phyloP scores from a whole-genome alignment of 2,113 vertebrate genomes.

The Spea multiplicata region DNA sequence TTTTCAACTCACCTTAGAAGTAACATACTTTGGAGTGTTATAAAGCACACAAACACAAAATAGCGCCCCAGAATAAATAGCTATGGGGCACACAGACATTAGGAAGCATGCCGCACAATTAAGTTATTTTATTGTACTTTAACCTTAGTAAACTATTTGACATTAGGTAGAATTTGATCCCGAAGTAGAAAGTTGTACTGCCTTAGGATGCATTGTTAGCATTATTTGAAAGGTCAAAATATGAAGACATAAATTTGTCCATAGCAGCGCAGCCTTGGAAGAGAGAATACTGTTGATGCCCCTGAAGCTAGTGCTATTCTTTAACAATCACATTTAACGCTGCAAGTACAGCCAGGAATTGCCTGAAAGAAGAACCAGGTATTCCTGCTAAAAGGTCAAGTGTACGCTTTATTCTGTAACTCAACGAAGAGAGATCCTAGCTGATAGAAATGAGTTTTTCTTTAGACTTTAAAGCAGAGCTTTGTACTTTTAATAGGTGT shows the following conservation, averaged over 20 bases:
- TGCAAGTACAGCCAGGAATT: conserved; percentile 29
- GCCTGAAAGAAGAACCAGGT: conserved; percentile 63
- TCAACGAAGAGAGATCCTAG: conserved; percentile 55
- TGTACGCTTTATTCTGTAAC: conserved; percentile 59
- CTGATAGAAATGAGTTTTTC: conserved; percentile 19
- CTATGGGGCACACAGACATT: too few relatives aligned
- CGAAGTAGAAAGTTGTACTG: neutral
- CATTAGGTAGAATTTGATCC: neutral
- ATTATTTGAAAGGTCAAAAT: conserved; percentile 11
- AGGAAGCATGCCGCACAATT: neutral
- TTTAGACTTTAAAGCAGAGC: conserved; percentile 30
- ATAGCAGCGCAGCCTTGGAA: neutral
- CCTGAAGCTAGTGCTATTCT: conserved; percentile 1
- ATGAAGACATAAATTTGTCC: conserved; percentile 9
- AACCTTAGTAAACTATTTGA: neutral
- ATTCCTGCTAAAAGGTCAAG: conserved; percentile 68
- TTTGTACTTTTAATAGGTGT: conserved; percentile 44
- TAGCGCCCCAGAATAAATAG: too few relatives aligned
- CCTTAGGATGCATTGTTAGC: conserved; percentile 1
- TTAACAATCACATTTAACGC: conserved; percentile 4
- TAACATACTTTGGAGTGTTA: too few relatives aligned
- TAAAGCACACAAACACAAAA: too few relatives aligned
- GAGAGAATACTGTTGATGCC: conserved; percentile 2
- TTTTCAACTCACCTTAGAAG: too few relatives aligned
- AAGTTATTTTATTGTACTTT: neutral